A percentile compares a stretch with the other conserved stretches of the same genome.
Conservation (phyloP, 1,140 invertebrate genomes). For the Harpegnathos saltator region DNA sequence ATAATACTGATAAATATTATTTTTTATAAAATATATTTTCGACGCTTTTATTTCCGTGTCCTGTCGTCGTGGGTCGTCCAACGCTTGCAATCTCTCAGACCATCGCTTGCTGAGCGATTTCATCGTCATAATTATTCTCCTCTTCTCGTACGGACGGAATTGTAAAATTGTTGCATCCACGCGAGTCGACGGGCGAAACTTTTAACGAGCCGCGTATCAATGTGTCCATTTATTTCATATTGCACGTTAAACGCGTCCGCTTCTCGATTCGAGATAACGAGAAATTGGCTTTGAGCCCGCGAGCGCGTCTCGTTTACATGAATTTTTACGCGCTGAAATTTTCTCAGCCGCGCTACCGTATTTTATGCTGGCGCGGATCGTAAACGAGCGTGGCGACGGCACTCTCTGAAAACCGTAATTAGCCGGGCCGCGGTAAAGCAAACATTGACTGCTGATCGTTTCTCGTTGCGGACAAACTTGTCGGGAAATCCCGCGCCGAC, state of each 20-base stretch:
- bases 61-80: no score
- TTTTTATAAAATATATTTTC: no score
- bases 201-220: neutral
- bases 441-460: slow-evolving; percentile 30
- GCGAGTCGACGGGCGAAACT: neutral
- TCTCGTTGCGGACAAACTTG: neutral
- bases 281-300: neutral
- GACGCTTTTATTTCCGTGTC: no score
- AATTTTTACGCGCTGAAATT: slow-evolving; percentile 11
- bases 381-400: neutral
- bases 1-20: no score
- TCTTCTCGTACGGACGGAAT: neutral
- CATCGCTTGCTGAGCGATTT: no score
- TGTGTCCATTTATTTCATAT: neutral
- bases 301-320: slow-evolving; percentile 2
- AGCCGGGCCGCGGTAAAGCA: neutral
- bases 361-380: neutral
- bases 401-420: slow-evolving; percentile 27
- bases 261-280: slow-evolving; percentile 7
- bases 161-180: no score
- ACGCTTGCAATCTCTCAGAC: no score
- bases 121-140: no score
- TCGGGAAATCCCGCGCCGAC: slow-evolving; percentile 13
- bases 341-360: neutral
- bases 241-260: neutral